A percentile compares a stretch with the other conserved stretches of the same genome.
phyloP scores from a whole-genome alignment of 2,797 vertebrate genomes.

The Enteromius viviparus region DNA sequence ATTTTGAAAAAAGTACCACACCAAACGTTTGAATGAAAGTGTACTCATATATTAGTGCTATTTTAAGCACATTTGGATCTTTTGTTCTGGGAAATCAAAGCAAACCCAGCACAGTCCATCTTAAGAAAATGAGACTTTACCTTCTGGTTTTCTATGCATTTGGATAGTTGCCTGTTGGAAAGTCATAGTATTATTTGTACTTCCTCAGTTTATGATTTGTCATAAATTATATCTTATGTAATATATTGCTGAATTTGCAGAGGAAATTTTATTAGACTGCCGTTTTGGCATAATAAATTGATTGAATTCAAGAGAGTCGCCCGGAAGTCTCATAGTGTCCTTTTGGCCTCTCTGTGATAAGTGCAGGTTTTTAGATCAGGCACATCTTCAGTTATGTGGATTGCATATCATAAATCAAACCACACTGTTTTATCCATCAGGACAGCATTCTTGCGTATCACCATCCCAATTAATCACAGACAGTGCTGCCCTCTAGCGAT shows the following conservation, averaged over 20 bases:
- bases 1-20: too few species aligned
- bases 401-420: conserved; percentile 40
- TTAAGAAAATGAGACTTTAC: conserved; percentile 22
- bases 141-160: background rate
- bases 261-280: conserved; percentile 23
- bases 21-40: background rate
- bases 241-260: conserved; percentile 4
- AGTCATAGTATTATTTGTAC: conserved; percentile 32
- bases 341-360: conserved; percentile 6
- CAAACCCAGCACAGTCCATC: background rate
- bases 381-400: conserved; percentile 32
- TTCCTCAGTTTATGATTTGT: conserved; percentile 32
- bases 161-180: conserved; percentile 10
- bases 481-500: conserved; percentile 47
- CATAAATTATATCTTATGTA: conserved; percentile 30
- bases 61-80: background rate
- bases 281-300: background rate
- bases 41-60: background rate
- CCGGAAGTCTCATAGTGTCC: conserved; percentile 28
- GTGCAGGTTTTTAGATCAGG: conserved; percentile 49
- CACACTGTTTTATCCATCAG: conserved; percentile 37
- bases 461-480: background rate
- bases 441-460: background rate
- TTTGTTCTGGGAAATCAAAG: background rate
- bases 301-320: conserved; percentile 12